phyloP scores from a whole-genome alignment of 2,888 invertebrate species.

The Yponomeuta plumbellus region DNA sequence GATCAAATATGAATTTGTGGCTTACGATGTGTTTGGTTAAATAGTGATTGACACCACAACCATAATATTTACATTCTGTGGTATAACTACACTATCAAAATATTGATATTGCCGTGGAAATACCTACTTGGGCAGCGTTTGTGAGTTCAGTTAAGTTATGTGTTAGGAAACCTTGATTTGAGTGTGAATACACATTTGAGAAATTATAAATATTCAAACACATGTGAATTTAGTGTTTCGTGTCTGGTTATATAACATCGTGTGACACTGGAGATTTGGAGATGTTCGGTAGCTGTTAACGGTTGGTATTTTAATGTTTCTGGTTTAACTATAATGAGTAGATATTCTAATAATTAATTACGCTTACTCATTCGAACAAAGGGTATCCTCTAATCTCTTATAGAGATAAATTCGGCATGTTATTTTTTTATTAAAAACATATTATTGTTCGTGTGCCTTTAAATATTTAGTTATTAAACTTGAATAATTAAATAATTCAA shows the following conservation, averaged over 20 bases:
- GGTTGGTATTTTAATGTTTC: not conserved
- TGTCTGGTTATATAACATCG: not conserved
- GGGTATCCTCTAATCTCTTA: too few species aligned
- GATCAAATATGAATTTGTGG: not conserved
- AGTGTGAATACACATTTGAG: not conserved
- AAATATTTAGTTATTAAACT: too few species aligned
- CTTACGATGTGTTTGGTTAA: not conserved
- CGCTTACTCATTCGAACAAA: too few species aligned
- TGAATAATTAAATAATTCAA: too few species aligned
- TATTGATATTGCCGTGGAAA: not conserved
- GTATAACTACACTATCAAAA: not conserved
- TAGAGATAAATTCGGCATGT: too few species aligned
- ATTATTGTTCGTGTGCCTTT: too few species aligned
- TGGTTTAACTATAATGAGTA: not conserved
- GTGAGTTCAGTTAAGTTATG: not conserved
- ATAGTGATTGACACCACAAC: slow-evolving; percentile 6
- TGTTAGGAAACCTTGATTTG: not conserved
- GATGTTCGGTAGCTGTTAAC: not conserved
- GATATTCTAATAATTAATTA: too few species aligned
- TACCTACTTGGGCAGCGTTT: too few species aligned
- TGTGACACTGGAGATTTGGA: not conserved
- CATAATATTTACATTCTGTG: slow-evolving; percentile 13
- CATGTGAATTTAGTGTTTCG: not conserved
- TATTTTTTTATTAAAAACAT: too few species aligned
- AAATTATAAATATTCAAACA: not conserved